Evolutionary conservation across 37 sponge, comb jelly and placozoan genomes (phyloP).

Genomic region (Eunapius fragilis): DNA sequence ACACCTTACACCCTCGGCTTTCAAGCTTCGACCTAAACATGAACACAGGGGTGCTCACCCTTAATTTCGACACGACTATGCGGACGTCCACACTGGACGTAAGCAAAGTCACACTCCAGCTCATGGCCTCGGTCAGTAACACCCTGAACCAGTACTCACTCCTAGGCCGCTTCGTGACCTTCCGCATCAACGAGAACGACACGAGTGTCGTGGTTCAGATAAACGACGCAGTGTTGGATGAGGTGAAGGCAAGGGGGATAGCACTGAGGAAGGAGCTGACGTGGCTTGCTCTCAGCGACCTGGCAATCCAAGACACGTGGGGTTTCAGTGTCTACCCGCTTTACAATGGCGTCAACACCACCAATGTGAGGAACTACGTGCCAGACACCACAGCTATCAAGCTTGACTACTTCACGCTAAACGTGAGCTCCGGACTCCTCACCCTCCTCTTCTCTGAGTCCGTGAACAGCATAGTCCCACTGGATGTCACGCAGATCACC

Average conservation of each 20-base stretch:
- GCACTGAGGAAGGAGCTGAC: constrained; percentile 32
- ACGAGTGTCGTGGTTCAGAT: constrained; percentile 49
- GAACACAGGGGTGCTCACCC: constrained; percentile 57
- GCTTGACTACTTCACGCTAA: constrained; percentile 63
- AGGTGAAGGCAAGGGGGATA: constrained; percentile 78
- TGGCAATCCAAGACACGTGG: constrained; percentile 75
- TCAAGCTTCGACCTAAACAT: constrained; percentile 73
- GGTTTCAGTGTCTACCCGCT: constrained; percentile 49
- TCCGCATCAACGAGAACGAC: constrained; percentile 32
- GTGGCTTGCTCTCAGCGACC: constrained; percentile 44
- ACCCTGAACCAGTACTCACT: constrained; percentile 52
- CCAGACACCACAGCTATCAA: constrained; percentile 49
- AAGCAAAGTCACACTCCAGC: constrained; percentile 57
- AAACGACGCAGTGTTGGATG: constrained; percentile 63
- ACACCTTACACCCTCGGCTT: constrained; percentile 58
- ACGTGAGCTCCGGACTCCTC: constrained; percentile 66
- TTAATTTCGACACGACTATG: constrained; percentile 77
- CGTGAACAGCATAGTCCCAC: constrained; percentile 30
- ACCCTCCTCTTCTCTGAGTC: constrained; percentile 81
- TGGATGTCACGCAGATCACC: constrained; percentile 75
- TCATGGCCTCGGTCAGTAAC: constrained; percentile 36
- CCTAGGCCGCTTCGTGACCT: constrained; percentile 44
- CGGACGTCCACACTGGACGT: constrained; percentile 64
- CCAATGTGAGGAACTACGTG: constrained; percentile 27
- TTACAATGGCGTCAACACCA: constrained; percentile 56